These are phyloP conservation scores for Dolomedes plantarius DNA, from an alignment of 2,888 invertebrate species.

Conservation along the genomic window DNA sequence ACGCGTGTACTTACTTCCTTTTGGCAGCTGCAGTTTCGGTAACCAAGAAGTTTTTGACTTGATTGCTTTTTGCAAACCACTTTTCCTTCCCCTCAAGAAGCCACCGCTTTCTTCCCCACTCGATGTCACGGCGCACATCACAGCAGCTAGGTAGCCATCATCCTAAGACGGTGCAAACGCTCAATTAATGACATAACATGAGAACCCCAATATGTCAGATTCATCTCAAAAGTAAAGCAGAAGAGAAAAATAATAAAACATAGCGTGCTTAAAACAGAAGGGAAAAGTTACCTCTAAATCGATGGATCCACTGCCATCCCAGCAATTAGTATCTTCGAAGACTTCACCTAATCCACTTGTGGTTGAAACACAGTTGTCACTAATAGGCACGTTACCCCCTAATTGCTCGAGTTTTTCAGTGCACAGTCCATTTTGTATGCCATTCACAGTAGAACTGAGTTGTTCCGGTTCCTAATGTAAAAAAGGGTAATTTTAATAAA, in stretches of 20 bases:
- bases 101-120: conserved; percentile 17
- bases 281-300: conserved; percentile 31
- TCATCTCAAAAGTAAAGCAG: too few relatives aligned
- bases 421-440: conserved; percentile 12
- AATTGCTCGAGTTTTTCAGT: conserved; percentile 6
- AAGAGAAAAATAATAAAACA: too few relatives aligned
- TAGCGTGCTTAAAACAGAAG: background rate
- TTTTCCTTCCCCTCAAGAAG: conserved; percentile 15
- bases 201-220: background rate
- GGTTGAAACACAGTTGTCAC: conserved; percentile 79
- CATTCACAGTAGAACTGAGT: conserved; percentile 13
- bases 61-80: conserved; percentile 39
- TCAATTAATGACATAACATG: background rate
- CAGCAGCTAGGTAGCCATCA: conserved; percentile 36
- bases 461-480: background rate
- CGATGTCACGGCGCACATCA: conserved; percentile 37
- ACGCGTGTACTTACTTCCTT: conserved; percentile 56
- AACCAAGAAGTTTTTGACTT: conserved; percentile 59
- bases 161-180: background rate
- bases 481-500: too few relatives aligned
- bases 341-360: conserved; percentile 74
- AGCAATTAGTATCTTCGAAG: conserved; percentile 21
- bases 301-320: conserved; percentile 28
- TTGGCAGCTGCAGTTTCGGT: conserved; percentile 45
- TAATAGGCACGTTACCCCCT: conserved; percentile 76